Conservation (phyloP, 2,113 vertebrate species). For the Mobula hypostoma region DNA sequence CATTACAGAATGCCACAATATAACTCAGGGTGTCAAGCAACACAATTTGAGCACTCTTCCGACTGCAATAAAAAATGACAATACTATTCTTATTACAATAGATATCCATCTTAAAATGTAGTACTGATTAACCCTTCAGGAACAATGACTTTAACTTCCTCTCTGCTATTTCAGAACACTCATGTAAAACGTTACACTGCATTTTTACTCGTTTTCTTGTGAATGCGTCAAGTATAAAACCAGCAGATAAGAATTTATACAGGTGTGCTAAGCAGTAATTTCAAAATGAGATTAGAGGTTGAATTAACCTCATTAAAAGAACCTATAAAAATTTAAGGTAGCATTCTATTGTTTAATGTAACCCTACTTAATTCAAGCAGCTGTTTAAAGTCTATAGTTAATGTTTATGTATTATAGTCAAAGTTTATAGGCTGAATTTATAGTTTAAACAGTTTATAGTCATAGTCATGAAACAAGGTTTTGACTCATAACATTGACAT, state of each 20-base stretch:
- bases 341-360: background rate
- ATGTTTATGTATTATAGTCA: no score
- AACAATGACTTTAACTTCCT: background rate
- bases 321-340: background rate
- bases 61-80: background rate
- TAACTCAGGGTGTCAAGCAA: background rate
- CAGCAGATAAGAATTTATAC: background rate
- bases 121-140: background rate
- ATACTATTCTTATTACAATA: background rate
- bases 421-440: no score
- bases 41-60: background rate
- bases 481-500: no score
- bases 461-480: no score
- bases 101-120: background rate
- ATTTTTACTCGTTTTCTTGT: background rate
- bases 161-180: background rate
- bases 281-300: background rate
- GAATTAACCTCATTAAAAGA: background rate
- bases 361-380: background rate
- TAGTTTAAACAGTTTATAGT: no score
- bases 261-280: background rate
- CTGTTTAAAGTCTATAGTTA: background rate
- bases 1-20: background rate
- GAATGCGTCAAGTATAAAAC: background rate
- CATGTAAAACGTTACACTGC: background rate